Percentiles rank a stretch among this genome's conserved stretches.
These are phyloP conservation scores for Microtus richardsoni DNA, from an alignment of 2,113 vertebrate species.

Conservation along the genomic window DNA sequence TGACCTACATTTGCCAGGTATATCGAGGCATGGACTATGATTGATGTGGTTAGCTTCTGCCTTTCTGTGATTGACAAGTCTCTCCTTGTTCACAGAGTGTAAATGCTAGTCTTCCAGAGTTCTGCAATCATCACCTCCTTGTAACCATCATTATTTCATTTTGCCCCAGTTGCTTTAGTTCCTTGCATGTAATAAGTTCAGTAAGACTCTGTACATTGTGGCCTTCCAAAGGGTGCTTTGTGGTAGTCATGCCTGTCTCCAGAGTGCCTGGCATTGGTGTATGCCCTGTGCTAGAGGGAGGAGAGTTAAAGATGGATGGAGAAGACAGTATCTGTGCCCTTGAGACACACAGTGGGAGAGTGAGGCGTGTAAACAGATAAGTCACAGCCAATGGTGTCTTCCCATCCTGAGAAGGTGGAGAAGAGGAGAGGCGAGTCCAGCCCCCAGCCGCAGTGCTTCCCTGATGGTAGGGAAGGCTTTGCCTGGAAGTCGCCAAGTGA, in stretches of 20 bases:
- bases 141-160: not conserved
- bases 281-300: not conserved
- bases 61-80: not conserved
- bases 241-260: not conserved
- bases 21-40: not conserved
- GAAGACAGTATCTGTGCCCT: constrained; percentile 50
- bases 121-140: not conserved
- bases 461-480: not conserved
- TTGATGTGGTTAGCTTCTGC: accelerated
- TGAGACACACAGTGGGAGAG: constrained; percentile 50
- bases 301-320: constrained; percentile 38
- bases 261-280: not conserved
- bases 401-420: not conserved
- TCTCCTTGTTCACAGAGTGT: not conserved
- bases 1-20: not conserved
- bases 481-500: not conserved
- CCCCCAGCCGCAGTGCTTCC: not conserved
- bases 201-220: not conserved
- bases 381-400: not conserved
- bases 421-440: not conserved
- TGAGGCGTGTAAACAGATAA: not conserved
- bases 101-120: not conserved
- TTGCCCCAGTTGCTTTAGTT: not conserved
- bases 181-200: not conserved
- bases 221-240: not conserved